phyloP scores from a whole-genome alignment of 2,113 vertebrate species.

The Galeopterus variegatus region DNA sequence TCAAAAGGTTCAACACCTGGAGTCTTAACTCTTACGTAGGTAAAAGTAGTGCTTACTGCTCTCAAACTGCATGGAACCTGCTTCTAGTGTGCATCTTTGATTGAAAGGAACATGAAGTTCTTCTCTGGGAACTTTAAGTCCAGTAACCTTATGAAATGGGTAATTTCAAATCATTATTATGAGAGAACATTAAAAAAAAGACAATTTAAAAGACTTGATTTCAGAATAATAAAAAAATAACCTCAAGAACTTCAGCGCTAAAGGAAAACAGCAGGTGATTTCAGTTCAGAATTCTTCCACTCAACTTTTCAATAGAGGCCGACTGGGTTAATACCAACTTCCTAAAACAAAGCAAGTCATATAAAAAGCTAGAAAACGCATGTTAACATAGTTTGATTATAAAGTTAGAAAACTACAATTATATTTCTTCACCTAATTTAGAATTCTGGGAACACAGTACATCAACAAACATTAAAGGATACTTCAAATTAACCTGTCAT shows the following conservation, averaged over 20 bases:
- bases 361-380: constrained; percentile 65
- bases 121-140: not conserved
- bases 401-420: constrained; percentile 59
- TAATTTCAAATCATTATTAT: constrained; percentile 35
- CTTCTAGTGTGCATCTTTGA: not conserved
- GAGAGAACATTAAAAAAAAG: constrained; percentile 7
- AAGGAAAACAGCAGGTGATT: not conserved
- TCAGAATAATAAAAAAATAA: constrained; percentile 73
- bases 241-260: constrained; percentile 29
- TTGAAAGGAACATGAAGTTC: not conserved
- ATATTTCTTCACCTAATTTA: constrained; percentile 33
- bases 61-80: not conserved
- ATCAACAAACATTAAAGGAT: not conserved
- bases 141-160: not conserved
- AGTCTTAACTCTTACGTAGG: not conserved
- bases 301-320: not conserved
- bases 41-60: not conserved
- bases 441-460: constrained; percentile 23
- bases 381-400: constrained; percentile 56
- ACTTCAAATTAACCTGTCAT: not conserved
- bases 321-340: constrained; percentile 22
- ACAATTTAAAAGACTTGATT: constrained; percentile 77
- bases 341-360: constrained; percentile 70
- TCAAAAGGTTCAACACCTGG: constrained; percentile 22
- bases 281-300: constrained; percentile 24